Conservation (phyloP, 2,888 invertebrate genomes). For the Machimus rusticus region DNA sequence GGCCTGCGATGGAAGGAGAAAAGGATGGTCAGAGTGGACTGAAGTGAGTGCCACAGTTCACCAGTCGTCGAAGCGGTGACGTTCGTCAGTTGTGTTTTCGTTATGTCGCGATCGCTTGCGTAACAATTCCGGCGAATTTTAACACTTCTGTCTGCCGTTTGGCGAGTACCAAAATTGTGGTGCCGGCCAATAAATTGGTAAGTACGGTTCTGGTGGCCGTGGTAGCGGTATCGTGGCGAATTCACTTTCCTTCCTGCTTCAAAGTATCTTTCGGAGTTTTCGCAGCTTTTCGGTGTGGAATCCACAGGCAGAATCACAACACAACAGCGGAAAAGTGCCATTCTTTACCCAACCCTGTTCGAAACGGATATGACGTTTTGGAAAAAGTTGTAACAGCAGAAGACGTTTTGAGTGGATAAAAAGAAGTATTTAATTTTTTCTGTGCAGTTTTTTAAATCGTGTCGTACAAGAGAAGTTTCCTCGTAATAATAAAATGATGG, state of each 20-base stretch:
- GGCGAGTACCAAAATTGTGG: background rate
- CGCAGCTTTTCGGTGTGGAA: background rate
- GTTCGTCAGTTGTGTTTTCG: background rate
- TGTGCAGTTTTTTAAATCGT: background rate
- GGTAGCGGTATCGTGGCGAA: background rate
- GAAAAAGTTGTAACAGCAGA: background rate
- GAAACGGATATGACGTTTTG: constrained; percentile 32
- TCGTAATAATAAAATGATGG: constrained; percentile 47
- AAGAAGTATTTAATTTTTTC: background rate
- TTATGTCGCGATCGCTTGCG: background rate
- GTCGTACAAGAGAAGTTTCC: background rate
- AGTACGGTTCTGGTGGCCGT: background rate
- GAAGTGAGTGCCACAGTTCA: background rate
- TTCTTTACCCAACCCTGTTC: background rate
- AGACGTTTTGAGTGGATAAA: background rate
- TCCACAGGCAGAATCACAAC: background rate
- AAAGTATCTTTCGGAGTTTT: background rate
- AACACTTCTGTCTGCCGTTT: background rate
- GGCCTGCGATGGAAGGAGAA: too few species aligned
- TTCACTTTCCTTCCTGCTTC: background rate
- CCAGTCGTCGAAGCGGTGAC: background rate
- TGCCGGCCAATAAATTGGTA: background rate
- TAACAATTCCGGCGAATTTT: background rate
- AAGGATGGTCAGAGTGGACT: too few species aligned
- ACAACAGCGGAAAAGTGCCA: background rate